Evolutionary conservation across 1,140 invertebrate species (phyloP).

Genomic region (Drosophila sp.): DNA sequence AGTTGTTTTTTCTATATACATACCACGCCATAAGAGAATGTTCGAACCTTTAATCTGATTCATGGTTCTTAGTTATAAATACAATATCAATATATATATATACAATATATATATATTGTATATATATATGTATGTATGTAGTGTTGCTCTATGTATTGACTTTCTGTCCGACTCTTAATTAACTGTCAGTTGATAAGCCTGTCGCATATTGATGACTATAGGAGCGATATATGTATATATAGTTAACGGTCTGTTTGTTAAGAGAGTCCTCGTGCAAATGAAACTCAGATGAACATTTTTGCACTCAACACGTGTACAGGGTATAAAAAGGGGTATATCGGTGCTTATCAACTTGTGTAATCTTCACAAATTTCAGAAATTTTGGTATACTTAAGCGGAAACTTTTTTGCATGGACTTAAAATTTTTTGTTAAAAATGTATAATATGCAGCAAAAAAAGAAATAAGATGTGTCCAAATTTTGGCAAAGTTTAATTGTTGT

Average conservation of each 20-base stretch:
- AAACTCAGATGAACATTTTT: neutral
- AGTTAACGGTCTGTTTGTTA: slow-evolving; percentile 5
- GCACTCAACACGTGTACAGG: neutral
- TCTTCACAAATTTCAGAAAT: too few species aligned
- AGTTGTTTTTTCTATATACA: slow-evolving; percentile 5
- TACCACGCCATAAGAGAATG: slow-evolving; percentile 51
- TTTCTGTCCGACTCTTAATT: neutral
- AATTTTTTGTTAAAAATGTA: too few species aligned
- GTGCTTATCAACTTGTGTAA: too few species aligned
- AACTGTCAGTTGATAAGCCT: slow-evolving; percentile 3
- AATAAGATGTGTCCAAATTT: too few species aligned
- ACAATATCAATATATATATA: slow-evolving; percentile 20
- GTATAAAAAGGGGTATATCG: too few species aligned
- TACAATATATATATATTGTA: too few species aligned
- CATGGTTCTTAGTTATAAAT: slow-evolving; percentile 32
- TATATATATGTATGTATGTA: neutral
- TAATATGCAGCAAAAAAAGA: too few species aligned
- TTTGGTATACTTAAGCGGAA: too few species aligned
- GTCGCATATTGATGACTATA: neutral
- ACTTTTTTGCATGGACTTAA: too few species aligned
- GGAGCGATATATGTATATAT: neutral
- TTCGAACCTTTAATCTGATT: slow-evolving; percentile 14
- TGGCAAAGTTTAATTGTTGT: neutral
- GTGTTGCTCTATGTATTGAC: neutral
- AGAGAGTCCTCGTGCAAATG: neutral